phyloP scores from a whole-genome alignment of 35 echinoderm and acorn worm genomes.

The Chiridota heheva region DNA sequence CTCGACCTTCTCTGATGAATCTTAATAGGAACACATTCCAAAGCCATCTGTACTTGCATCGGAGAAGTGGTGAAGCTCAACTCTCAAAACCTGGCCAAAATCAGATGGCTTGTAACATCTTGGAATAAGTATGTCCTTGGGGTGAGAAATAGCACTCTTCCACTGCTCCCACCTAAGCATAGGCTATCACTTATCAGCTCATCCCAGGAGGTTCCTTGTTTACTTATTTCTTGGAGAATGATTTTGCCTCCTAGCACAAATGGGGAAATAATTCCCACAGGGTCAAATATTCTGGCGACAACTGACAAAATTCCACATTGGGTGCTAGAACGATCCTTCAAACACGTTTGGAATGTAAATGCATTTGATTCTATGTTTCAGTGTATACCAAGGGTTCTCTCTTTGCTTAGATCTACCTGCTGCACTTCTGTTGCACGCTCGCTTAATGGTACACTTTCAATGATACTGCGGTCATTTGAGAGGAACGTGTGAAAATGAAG shows the following conservation, averaged over 20 bases:
- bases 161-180: conserved; percentile 54
- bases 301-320: conserved; percentile 50
- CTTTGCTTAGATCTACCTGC: conserved; percentile 23
- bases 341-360: conserved; percentile 35
- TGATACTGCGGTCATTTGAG: background rate
- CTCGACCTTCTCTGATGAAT: conserved; percentile 30
- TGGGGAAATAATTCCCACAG: conserved; percentile 53
- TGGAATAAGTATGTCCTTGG: conserved; percentile 29
- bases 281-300: conserved; percentile 50
- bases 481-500: conserved; percentile 11
- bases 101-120: conserved; percentile 56
- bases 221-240: conserved; percentile 68
- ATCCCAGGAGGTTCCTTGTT: conserved; percentile 52
- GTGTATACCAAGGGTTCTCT: conserved; percentile 12
- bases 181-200: conserved; percentile 29
- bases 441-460: conserved; percentile 5
- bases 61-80: conserved; percentile 72
- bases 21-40: conserved; percentile 59
- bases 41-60: conserved; percentile 65
- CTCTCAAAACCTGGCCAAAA: conserved; percentile 11
- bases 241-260: conserved; percentile 49
- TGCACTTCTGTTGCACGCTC: conserved; percentile 17
- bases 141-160: conserved; percentile 30
- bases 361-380: conserved; percentile 31
- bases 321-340: conserved; percentile 34